Evolutionary conservation across 2,888 invertebrate genomes (phyloP).

Genomic region (Tachina grossa): DNA sequence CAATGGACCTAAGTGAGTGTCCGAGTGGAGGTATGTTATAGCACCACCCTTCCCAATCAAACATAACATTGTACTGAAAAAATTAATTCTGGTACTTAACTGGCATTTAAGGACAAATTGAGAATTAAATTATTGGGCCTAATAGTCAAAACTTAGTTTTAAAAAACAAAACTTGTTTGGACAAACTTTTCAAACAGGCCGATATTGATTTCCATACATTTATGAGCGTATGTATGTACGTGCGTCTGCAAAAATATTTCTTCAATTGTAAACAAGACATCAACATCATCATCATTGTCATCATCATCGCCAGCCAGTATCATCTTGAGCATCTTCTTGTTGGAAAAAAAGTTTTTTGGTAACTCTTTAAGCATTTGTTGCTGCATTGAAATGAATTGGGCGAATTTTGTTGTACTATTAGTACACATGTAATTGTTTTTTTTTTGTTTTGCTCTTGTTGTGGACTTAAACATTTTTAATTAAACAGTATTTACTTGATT

Average conservation of each 20-base stretch:
- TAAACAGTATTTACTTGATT: slow-evolving; percentile 14
- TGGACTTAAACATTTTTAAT: slow-evolving; percentile 32
- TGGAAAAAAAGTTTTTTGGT: slow-evolving; percentile 10
- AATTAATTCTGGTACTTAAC: too few relatives aligned
- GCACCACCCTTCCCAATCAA: too few relatives aligned
- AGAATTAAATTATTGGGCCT: neutral
- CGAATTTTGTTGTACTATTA: slow-evolving; percentile 29
- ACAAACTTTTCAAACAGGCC: neutral
- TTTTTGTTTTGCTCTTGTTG: slow-evolving; percentile 44
- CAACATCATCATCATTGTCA: slow-evolving; percentile 13
- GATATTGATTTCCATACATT: neutral
- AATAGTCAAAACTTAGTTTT: neutral
- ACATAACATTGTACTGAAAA: too few relatives aligned
- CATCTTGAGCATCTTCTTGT: slow-evolving; percentile 15
- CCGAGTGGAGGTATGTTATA: too few relatives aligned
- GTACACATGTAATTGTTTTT: neutral
- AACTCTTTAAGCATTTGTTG: slow-evolving; percentile 13
- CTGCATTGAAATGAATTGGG: slow-evolving; percentile 32
- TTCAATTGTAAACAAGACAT: neutral
- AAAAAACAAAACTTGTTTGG: neutral
- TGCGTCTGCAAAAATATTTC: neutral
- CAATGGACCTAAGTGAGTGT: too few relatives aligned
- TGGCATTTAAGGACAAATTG: neutral
- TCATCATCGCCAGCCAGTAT: slow-evolving; percentile 7
- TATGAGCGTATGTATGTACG: neutral